These are phyloP conservation scores for Motacilla tschutschensis DNA, from an alignment of 2,113 vertebrate genomes.

Conservation along the genomic window DNA sequence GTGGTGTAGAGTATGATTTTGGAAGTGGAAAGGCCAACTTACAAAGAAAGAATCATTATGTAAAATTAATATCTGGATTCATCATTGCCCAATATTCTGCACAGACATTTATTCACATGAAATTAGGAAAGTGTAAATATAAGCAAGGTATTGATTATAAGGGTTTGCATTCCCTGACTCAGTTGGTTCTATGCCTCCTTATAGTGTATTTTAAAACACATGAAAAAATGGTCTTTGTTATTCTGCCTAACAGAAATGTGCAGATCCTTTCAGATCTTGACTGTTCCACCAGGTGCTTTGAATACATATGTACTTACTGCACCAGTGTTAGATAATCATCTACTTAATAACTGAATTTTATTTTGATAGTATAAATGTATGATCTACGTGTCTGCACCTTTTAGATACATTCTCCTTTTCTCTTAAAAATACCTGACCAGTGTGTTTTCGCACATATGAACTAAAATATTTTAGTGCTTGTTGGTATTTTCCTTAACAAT, in stretches of 20 bases:
- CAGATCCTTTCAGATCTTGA: not conserved
- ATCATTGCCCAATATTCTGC: not conserved
- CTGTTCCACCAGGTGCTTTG: not conserved
- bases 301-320: accelerated
- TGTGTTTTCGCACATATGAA: not conserved
- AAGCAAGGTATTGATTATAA: not conserved
- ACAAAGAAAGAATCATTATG: not conserved
- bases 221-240: not conserved
- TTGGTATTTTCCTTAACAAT: not conserved
- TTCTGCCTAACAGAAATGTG: not conserved
- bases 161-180: not conserved
- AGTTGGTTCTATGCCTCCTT: not conserved
- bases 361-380: not conserved
- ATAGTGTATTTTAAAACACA: not conserved
- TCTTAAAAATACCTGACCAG: not conserved
- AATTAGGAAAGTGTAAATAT: not conserved
- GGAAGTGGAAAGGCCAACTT: not conserved
- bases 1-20: not conserved
- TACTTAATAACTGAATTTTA: not conserved
- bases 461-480: not conserved
- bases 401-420: not conserved
- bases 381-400: not conserved
- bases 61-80: not conserved
- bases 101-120: not conserved
- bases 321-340: not conserved